Conservation (phyloP, 2,888 invertebrate genomes). For the Eupithecia subumbrata region DNA sequence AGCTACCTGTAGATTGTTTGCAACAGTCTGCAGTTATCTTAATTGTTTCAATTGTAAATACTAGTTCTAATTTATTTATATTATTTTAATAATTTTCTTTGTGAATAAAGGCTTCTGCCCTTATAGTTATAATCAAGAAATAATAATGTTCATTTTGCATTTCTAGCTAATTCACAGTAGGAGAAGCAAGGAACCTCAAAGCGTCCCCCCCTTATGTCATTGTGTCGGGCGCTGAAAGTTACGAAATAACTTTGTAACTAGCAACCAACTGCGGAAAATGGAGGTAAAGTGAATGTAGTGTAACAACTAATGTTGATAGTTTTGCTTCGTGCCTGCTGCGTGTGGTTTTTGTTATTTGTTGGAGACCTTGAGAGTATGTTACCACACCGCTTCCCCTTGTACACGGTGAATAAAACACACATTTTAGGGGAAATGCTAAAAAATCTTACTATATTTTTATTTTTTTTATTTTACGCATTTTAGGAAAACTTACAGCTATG, state of each 20-base stretch:
- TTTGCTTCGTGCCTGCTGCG: constrained; percentile 41
- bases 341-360: constrained; percentile 47
- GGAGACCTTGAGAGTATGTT: constrained; percentile 30
- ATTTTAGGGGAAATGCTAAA: neutral
- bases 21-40: no score
- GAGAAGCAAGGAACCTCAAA: constrained; percentile 53
- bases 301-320: constrained; percentile 56
- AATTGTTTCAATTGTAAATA: no score
- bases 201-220: constrained; percentile 67
- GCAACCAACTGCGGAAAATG: constrained; percentile 64
- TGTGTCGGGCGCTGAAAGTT: constrained; percentile 65
- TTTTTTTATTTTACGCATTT: no score
- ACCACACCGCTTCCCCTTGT: neutral
- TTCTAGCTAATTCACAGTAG: constrained; percentile 11
- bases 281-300: constrained; percentile 59
- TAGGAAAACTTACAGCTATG: no score
- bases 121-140: no score
- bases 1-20: no score
- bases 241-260: constrained; percentile 67
- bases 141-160: constrained; percentile 23
- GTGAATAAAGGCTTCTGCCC: no score
- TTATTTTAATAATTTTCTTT: no score
- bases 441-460: no score
- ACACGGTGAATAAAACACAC: neutral
- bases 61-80: no score